Percentiles rank a stretch among this genome's conserved stretches.
Evolutionary conservation across 2,888 invertebrate genomes (phyloP).

Genomic region (Eilema caniola): DNA sequence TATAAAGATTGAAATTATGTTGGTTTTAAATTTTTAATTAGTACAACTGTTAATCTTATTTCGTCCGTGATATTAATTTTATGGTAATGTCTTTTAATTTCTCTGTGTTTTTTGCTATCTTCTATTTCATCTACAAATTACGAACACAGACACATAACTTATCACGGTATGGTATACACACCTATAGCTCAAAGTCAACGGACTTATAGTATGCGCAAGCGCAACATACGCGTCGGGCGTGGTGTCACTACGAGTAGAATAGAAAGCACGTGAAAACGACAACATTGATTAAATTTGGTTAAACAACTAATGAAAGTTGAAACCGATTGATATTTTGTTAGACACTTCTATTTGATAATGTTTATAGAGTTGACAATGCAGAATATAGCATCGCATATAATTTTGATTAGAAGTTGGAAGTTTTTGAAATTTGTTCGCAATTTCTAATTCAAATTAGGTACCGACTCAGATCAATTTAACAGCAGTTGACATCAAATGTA

Average conservation of each 20-base stretch:
- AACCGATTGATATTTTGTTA: conserved; percentile 41
- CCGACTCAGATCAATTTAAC: too few relatives aligned
- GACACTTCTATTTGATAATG: conserved; percentile 44
- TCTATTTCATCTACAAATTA: neutral
- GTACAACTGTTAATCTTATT: neutral
- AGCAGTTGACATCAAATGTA: too few relatives aligned
- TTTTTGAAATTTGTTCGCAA: neutral
- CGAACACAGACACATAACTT: conserved; percentile 8
- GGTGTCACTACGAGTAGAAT: conserved; percentile 51
- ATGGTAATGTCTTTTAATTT: neutral
- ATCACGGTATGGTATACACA: conserved; percentile 19
- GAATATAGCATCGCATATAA: neutral
- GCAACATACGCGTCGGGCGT: conserved; percentile 31
- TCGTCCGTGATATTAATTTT: neutral
- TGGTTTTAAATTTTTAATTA: neutral
- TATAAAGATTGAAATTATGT: neutral
- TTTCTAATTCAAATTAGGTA: too few relatives aligned
- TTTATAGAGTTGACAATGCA: conserved; percentile 1
- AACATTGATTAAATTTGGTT: conserved; percentile 61
- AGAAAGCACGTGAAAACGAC: conserved; percentile 65
- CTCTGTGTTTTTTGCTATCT: neutral
- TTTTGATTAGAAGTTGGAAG: neutral
- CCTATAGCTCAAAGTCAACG: conserved; percentile 38
- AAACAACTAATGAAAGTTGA: conserved; percentile 60
- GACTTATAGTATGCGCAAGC: conserved; percentile 46